phyloP scores from a whole-genome alignment of 2,113 vertebrate genomes.

The Muscicapa adusta region DNA sequence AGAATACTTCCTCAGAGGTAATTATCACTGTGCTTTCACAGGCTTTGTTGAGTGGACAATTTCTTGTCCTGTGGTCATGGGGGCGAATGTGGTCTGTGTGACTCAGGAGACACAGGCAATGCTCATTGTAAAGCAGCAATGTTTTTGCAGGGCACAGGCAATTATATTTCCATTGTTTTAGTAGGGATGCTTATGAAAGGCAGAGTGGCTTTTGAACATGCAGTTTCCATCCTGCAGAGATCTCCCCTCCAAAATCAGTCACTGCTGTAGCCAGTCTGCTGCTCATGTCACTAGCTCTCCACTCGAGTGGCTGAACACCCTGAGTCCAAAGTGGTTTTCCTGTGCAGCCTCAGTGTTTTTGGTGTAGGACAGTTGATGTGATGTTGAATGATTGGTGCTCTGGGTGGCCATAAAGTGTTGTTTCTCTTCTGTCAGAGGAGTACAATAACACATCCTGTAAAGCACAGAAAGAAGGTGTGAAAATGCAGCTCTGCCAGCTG shows the following conservation, averaged over 20 bases:
- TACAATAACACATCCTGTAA: not conserved
- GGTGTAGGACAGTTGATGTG: not conserved
- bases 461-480: not conserved
- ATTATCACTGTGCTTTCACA: not conserved
- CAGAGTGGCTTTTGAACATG: fast-evolving
- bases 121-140: fast-evolving
- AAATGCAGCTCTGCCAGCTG: not conserved
- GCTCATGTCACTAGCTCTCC: not conserved
- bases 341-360: not conserved
- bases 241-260: not conserved
- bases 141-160: not conserved
- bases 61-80: fast-evolving
- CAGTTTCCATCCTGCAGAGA: not conserved
- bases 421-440: not conserved
- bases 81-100: no score
- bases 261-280: not conserved
- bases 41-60: not conserved
- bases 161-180: not conserved
- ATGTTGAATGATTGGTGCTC: fast-evolving
- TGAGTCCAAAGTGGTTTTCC: not conserved
- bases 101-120: fast-evolving
- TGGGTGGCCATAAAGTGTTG: not conserved
- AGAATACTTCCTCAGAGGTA: not conserved
- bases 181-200: not conserved
- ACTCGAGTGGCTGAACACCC: not conserved